phyloP scores from a whole-genome alignment of 2,113 vertebrate genomes.

The Mixornis gularis region DNA sequence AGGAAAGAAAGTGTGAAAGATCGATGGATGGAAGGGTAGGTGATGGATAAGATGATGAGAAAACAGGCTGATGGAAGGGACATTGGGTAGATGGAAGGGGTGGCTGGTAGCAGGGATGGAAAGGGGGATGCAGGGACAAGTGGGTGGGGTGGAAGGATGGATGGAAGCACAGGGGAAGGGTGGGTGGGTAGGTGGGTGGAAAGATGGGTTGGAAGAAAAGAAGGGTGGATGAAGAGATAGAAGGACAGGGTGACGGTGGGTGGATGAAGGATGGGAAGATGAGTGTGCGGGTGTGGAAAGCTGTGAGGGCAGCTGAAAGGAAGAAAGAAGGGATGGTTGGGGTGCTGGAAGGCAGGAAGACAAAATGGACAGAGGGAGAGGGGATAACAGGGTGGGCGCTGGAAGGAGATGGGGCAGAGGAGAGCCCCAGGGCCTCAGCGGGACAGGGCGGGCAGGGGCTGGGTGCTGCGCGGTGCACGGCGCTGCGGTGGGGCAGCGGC shows the following conservation, averaged over 20 bases:
- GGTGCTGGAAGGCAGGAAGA: background rate
- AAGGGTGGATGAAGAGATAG: background rate
- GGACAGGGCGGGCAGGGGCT: background rate
- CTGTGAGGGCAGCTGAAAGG: background rate
- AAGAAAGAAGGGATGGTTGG: background rate
- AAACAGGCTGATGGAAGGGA: background rate
- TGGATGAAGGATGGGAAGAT: background rate
- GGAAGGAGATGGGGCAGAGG: background rate
- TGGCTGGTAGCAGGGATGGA: background rate
- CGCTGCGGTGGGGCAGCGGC: background rate
- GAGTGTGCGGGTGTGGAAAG: background rate
- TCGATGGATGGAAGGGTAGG: background rate
- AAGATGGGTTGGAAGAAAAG: background rate
- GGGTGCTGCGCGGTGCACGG: background rate
- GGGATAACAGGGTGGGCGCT: background rate
- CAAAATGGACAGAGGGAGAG: background rate
- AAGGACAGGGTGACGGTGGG: background rate
- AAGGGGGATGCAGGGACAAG: background rate
- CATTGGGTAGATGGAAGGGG: background rate
- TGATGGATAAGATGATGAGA: background rate
- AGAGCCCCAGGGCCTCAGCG: background rate
- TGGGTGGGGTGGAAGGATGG: background rate
- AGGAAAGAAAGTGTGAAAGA: background rate
- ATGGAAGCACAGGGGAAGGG: background rate
- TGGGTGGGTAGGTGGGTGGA: background rate